Evolutionary conservation across 2,888 invertebrate species (phyloP).

Genomic region (Platerodrilus igneus): DNA sequence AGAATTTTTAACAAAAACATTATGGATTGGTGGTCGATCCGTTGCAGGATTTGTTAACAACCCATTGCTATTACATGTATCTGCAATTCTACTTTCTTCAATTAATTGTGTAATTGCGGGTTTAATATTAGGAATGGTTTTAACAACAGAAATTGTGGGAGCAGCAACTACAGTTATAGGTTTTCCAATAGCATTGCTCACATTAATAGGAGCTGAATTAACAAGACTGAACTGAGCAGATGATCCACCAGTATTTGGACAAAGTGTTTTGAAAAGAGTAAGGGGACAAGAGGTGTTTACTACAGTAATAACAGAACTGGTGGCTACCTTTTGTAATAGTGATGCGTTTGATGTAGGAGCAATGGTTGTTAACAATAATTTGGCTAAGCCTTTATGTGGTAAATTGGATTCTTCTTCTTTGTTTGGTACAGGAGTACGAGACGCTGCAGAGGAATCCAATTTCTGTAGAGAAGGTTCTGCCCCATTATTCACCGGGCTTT

Average conservation of each 20-base stretch:
- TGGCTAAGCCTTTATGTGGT: slow-evolving; percentile 25
- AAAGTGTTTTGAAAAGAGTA: slow-evolving; percentile 44
- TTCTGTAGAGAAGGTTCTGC: slow-evolving; percentile 20
- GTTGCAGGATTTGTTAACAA: slow-evolving; percentile 5
- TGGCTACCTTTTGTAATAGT: slow-evolving; percentile 37
- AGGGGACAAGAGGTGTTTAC: slow-evolving; percentile 43
- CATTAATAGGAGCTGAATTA: slow-evolving; percentile 40
- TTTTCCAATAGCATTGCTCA: slow-evolving; percentile 38
- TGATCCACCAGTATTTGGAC: slow-evolving; percentile 40
- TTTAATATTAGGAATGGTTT: slow-evolving; percentile 32
- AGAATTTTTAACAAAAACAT: slow-evolving; percentile 47
- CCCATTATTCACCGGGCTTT: slow-evolving; percentile 34
- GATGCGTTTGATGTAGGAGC: slow-evolving; percentile 25
- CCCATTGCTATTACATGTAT: slow-evolving; percentile 13
- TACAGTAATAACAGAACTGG: slow-evolving; percentile 44
- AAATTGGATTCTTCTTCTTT: slow-evolving; percentile 7
- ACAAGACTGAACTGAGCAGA: slow-evolving; percentile 44
- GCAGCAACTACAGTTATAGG: slow-evolving; percentile 44
- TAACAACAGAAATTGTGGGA: slow-evolving; percentile 44
- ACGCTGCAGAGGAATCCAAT: slow-evolving; percentile 18
- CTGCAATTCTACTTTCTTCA: slow-evolving; percentile 13
- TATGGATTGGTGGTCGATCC: slow-evolving; percentile 33
- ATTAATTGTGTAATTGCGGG: slow-evolving; percentile 8
- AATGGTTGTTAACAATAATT: slow-evolving; percentile 34
- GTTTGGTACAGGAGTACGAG: slow-evolving; percentile 13